Base-by-base conservation (phyloP, 2,797 vertebrate species). In the Jordanella pulchra region DNA sequence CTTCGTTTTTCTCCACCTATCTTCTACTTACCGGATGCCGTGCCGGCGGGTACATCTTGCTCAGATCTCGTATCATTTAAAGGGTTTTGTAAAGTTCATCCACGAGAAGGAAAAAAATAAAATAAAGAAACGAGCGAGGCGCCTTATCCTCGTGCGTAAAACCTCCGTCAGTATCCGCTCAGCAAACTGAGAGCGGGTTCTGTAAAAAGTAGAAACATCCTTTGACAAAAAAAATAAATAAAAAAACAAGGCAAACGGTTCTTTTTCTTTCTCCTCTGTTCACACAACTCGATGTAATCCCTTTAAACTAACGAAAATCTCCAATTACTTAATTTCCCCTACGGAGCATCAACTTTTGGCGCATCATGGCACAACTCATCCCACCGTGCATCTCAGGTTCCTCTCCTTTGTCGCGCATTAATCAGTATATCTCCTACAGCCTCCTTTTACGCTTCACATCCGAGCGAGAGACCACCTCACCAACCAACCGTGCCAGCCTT, bases 11-110 rank as follows among this genome's bases (percentile, higher is more conserved):
- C 55, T 32, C 73, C 35, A 28, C 10, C 50, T 65, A 76, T 47
- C 63, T 28, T 79, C 56, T 85, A 95, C 96, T 97, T 95, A 97
- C 96, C 95, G 96, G 95, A 93, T 97, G 97, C 91, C 96, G 94
- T 69, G 94, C 95, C 91, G 96, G 96, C 73, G 96, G 97, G 87
- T 97, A 97, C 97, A 97, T 97, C 95, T 97, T 97, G 95, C 97
- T 97, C 95, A 96, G 89, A 85, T 97, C 96, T 89, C 96, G 96
- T 94, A 97, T 97, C 96, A 97, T 97, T 95, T 92, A 95, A 87
- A 91, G 94, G 83, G 89, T 86, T 87, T 87, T 79, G 90, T 86
- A 86, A 93, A 92, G 87, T 95, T 93, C 91, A 86, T 91, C 90
- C 89, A 90, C 55, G 65, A 61, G 74, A 77, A 72, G 75, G 79